Evolutionary conservation across 2,113 vertebrate species (phyloP).

Genomic region (Corydoras sp.): DNA sequence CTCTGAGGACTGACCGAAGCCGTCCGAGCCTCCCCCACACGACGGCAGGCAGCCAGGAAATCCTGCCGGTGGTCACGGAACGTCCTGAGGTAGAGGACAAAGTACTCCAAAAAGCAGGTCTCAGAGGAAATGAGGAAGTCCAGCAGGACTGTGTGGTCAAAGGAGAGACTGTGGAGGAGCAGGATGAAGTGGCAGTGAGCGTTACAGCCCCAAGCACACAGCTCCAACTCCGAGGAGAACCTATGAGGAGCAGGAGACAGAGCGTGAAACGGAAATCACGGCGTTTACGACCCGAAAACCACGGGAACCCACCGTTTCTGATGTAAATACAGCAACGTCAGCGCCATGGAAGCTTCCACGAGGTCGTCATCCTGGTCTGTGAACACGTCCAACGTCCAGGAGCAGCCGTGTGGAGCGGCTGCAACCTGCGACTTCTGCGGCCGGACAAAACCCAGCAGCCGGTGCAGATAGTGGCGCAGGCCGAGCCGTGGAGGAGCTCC

Average conservation of each 20-base stretch:
- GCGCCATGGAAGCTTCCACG: neutral
- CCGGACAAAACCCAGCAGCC: neutral
- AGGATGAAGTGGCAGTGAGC: slow-evolving; percentile 33
- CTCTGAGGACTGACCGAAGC: no score
- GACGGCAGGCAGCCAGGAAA: slow-evolving; percentile 62
- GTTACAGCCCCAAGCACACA: neutral
- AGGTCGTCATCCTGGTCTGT: neutral
- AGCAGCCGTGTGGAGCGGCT: neutral
- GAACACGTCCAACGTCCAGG: neutral
- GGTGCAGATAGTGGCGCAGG: neutral
- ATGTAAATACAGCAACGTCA: neutral
- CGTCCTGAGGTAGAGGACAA: slow-evolving; percentile 83
- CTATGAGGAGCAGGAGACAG: neutral
- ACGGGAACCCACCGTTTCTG: neutral
- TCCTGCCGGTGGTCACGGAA: slow-evolving; percentile 69
- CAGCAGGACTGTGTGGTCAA: slow-evolving; percentile 81
- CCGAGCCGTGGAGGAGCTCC: neutral
- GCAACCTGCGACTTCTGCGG: neutral
- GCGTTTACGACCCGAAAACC: neutral
- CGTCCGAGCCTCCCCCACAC: neutral
- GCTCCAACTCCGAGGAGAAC: neutral
- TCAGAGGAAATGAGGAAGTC: slow-evolving; percentile 93
- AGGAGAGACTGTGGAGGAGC: slow-evolving; percentile 74
- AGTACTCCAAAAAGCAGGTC: slow-evolving; percentile 92
- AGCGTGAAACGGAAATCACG: neutral